These are phyloP conservation scores for Nemurella pictetii DNA, from an alignment of 2,888 invertebrate species.

Conservation along the genomic window DNA sequence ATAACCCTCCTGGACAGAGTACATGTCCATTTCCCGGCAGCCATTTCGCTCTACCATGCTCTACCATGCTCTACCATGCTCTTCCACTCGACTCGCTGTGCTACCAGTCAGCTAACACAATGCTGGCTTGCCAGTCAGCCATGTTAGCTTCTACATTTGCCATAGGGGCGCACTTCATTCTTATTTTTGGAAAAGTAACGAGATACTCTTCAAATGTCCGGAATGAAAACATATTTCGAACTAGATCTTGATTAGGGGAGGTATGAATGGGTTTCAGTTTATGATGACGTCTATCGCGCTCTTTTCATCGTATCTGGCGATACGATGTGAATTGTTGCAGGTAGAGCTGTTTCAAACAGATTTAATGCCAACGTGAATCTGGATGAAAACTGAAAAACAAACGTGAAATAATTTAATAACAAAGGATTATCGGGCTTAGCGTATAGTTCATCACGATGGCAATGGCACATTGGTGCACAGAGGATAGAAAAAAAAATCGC, in stretches of 20 bases:
- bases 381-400: constrained; percentile 24
- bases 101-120: no score
- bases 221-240: not conserved
- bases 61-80: not conserved
- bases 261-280: not conserved
- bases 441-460: not conserved
- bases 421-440: constrained; percentile 14
- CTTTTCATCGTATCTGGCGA: not conserved
- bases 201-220: not conserved
- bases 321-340: not conserved
- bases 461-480: not conserved
- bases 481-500: not conserved
- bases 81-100: not conserved
- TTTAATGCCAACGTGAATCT: not conserved
- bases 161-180: not conserved
- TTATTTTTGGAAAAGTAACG: not conserved
- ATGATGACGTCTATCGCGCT: not conserved
- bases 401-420: constrained; percentile 27
- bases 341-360: not conserved
- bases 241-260: not conserved
- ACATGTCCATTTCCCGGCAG: not conserved
- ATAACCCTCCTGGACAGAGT: not conserved
- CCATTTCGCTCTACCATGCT: not conserved
- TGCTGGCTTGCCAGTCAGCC: not conserved
- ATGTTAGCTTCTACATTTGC: not conserved